Conservation (phyloP, 2,797 vertebrate genomes). For the Pangasius mekongensis region DNA sequence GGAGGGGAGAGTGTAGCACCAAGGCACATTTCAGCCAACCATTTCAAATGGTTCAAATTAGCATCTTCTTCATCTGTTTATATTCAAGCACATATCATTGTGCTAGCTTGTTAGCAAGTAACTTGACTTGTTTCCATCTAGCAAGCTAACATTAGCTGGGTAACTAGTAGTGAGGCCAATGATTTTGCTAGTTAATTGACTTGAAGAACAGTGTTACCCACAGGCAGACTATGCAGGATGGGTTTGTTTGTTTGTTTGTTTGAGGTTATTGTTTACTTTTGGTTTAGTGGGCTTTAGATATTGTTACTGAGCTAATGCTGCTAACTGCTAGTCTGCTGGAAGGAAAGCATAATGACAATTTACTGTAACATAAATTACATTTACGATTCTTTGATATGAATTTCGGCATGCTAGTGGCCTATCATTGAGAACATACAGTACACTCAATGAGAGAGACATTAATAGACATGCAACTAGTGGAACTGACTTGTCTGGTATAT, state of each 20-base stretch:
- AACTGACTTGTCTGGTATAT: background rate
- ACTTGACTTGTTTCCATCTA: background rate
- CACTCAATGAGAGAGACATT: background rate
- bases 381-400: background rate
- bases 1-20: background rate
- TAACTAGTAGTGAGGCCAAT: background rate
- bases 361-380: background rate
- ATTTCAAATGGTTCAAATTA: background rate
- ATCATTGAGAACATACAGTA: background rate
- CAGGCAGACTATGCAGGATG: background rate
- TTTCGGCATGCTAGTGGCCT: background rate
- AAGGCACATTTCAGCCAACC: background rate
- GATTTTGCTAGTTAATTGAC: background rate
- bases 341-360: background rate
- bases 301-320: background rate
- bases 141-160: background rate
- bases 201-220: background rate
- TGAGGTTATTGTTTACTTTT: background rate
- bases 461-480: background rate
- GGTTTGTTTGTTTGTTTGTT: background rate
- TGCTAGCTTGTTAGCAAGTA: background rate
- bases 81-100: background rate
- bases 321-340: background rate
- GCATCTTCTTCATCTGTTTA: background rate
- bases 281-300: background rate